phyloP scores from a whole-genome alignment of 1,140 invertebrate species.

The Scaptodrosophila lebanonensis region DNA sequence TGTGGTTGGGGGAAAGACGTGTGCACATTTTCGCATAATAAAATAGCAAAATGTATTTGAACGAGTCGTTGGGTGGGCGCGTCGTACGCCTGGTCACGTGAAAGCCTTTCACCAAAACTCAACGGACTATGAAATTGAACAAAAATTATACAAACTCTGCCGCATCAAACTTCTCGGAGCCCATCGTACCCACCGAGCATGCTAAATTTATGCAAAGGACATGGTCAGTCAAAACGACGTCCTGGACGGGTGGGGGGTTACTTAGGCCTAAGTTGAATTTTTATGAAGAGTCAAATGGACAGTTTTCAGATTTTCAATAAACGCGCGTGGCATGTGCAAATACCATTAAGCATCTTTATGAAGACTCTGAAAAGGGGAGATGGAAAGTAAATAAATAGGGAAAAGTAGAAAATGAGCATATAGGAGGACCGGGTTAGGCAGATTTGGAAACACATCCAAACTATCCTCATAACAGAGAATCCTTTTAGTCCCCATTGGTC shows the following conservation, averaged over 20 bases:
- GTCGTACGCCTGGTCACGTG: slow-evolving; percentile 35
- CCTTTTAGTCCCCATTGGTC: no score
- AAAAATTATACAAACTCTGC: slow-evolving; percentile 62
- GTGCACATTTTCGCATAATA: slow-evolving; percentile 44
- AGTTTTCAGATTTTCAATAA: background rate
- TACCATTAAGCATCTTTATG: no score
- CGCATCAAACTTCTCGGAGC: background rate
- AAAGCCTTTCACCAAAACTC: slow-evolving; percentile 65
- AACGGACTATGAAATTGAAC: slow-evolving; percentile 76
- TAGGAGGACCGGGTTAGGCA: no score
- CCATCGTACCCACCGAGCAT: slow-evolving; percentile 21
- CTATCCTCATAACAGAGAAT: no score
- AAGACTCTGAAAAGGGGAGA: no score
- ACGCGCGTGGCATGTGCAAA: no score
- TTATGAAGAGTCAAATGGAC: slow-evolving; percentile 12
- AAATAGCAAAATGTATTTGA: background rate
- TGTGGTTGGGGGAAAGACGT: background rate
- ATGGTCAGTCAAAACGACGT: no score
- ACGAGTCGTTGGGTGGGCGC: slow-evolving; percentile 23
- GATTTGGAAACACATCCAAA: no score
- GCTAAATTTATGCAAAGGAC: slow-evolving; percentile 67
- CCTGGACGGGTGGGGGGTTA: slow-evolving; percentile 4
- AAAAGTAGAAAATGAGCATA: background rate
- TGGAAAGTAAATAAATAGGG: no score
- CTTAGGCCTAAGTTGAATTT: slow-evolving; percentile 28